phyloP scores from a whole-genome alignment of 2,888 invertebrate genomes.

The Himalopsyche tibetana region DNA sequence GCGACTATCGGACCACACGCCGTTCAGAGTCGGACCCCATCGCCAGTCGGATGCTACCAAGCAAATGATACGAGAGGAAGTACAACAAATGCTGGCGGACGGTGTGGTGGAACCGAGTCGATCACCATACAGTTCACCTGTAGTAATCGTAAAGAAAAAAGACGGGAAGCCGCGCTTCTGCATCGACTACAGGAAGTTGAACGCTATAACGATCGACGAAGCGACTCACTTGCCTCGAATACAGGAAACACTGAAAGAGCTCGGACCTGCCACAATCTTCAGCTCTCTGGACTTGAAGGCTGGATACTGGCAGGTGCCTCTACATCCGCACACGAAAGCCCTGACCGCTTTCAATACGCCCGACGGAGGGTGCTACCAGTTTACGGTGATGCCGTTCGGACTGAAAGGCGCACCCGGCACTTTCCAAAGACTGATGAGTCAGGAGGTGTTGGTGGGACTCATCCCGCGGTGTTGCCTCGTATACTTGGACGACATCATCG shows the following conservation, averaged over 20 bases:
- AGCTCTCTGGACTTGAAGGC: background rate
- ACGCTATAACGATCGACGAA: background rate
- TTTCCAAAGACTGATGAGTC: too few species aligned
- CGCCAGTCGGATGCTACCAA: background rate
- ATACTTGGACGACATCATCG: conserved; percentile 24
- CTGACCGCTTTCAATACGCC: too few species aligned
- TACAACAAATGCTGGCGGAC: background rate
- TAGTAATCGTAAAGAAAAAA: background rate
- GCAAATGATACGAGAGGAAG: background rate
- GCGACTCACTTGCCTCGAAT: background rate
- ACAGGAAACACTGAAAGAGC: conserved; percentile 10
- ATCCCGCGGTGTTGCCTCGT: conserved; percentile 1
- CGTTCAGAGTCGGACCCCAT: too few species aligned
- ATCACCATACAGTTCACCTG: background rate
- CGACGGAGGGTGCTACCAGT: too few species aligned
- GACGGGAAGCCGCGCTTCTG: background rate
- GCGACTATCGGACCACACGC: too few species aligned
- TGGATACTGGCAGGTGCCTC: background rate
- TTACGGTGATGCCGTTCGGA: too few species aligned
- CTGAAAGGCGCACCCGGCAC: too few species aligned
- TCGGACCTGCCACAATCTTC: background rate
- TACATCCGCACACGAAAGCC: too few species aligned
- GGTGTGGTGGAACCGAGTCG: background rate
- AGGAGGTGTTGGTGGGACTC: too few species aligned
- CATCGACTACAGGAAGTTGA: background rate